These are phyloP conservation scores for Schlechtendalia chinensis DNA, from an alignment of 1,140 invertebrate species.

Conservation along the genomic window DNA sequence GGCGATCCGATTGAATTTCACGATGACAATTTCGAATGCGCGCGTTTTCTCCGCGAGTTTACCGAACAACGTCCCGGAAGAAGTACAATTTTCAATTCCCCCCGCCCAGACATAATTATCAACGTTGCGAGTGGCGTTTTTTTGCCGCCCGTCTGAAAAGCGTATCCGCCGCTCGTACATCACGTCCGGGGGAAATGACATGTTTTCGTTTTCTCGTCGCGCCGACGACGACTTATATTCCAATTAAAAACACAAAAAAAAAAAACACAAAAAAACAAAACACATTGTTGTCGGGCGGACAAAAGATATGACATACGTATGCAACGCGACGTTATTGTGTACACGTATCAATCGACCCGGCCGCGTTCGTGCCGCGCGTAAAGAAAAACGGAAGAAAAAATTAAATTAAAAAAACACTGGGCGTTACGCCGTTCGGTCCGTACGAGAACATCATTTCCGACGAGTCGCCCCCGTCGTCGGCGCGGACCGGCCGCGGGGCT, in stretches of 20 bases:
- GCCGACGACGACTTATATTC: no score
- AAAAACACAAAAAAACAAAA: not conserved
- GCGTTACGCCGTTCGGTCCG: constrained; percentile 9
- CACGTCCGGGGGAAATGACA: not conserved
- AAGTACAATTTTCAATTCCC: no score
- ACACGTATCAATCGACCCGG: constrained; percentile 5
- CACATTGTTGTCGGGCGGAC: constrained; percentile 18
- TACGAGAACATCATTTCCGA: constrained; percentile 3
- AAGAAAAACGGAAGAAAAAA: not conserved
- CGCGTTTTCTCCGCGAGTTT: no score
- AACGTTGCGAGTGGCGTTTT: no score
- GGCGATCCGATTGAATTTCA: no score
- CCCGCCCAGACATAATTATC: no score
- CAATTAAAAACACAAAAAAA: no score
- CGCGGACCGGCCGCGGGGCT: constrained; percentile 3
- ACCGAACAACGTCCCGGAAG: no score
- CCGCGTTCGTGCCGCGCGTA: not conserved
- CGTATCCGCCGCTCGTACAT: not conserved
- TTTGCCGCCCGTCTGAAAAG: no score
- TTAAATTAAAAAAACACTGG: no score
- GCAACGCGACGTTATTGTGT: not conserved
- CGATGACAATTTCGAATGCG: no score
- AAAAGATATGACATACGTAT: not conserved
- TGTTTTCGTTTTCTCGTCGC: not conserved
- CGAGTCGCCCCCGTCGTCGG: not conserved